phyloP scores from a whole-genome alignment of 1,140 invertebrate species.

The Papilio glaucus region DNA sequence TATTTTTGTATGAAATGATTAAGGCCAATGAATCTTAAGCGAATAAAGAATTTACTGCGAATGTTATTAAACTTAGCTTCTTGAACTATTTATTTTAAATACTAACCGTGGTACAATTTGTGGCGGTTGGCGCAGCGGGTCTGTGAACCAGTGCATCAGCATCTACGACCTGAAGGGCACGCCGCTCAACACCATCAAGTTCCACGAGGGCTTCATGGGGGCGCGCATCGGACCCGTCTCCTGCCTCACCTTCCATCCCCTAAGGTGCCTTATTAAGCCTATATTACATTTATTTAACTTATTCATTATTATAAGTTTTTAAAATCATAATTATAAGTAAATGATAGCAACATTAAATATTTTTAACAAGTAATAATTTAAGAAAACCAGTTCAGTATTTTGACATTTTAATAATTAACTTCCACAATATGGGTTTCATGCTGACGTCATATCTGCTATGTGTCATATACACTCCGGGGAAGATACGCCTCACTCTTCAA shows the following conservation, averaged over 20 bases:
- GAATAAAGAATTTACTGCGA: too few relatives aligned
- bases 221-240: conserved; percentile 92
- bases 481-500: too few relatives aligned
- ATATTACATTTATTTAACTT: neutral
- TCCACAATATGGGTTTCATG: too few relatives aligned
- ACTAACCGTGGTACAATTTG: neutral
- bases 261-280: conserved; percentile 72
- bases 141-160: conserved; percentile 91
- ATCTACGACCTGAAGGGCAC: conserved; percentile 90
- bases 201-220: conserved; percentile 96
- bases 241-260: conserved; percentile 94
- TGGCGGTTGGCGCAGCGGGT: conserved; percentile 86
- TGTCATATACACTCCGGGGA: too few relatives aligned
- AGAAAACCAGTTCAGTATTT: too few relatives aligned
- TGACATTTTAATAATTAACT: too few relatives aligned
- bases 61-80: too few relatives aligned
- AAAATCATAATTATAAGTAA: neutral
- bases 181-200: conserved; percentile 90
- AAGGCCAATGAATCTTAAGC: too few relatives aligned
- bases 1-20: too few relatives aligned
- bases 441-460: too few relatives aligned
- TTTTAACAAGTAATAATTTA: too few relatives aligned
- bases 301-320: neutral
- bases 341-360: neutral
- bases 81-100: too few relatives aligned